Base-by-base conservation (phyloP, 2,113 vertebrate genomes). In the Notothenia coriiceps region DNA sequence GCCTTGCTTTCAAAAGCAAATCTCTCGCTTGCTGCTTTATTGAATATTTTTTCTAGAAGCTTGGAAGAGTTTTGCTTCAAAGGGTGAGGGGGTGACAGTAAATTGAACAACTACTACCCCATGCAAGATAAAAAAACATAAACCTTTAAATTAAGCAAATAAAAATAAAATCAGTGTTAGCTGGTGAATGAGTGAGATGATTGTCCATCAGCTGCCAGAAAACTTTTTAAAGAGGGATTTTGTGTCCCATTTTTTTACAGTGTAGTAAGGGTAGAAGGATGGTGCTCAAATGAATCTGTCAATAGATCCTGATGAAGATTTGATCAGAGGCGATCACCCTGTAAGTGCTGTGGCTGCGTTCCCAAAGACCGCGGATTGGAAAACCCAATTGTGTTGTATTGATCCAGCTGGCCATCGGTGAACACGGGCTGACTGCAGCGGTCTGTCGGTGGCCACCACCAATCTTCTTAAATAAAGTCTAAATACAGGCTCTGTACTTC, bases 231-330 rank as follows among this genome's bases (percentile, higher is more conserved):
- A 85, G 60, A 74, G 72, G 78, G 75, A 70, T 85, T 92, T 87
- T 89, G 88, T 85, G 83, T 91, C 51, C 89, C 84, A 88, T 93
- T 89, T 88, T 85, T 88, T 93, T 92, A 93, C 88, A 91, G 89
- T 86, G 89, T 81, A 18, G 78, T 74, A 25, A 56, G 70, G 72
- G 67, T 72, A 70, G 77, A 90, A 75, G 83, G 74, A 69, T 78
- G 73, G 69, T 29, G 84, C 89, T 88, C 84, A 92, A 94, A 94
- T 94, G 75, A 95, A 95, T 93, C 93, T 86, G 91, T 95, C 93
- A 94, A 94, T 94, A 94, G 86, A 91, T 88, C 89, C 89, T 94
- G 94, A 95, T 95, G 91, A 95, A 94, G 92, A 92, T 92, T 94
- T 95, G 93, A 95, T 95, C 92, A 93, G 74, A 88, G 72, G 89